Percentiles rank a stretch among this genome's conserved stretches.
Evolutionary conservation across 2,888 invertebrate species (phyloP).

Genomic region (Pristionchus entomophagus): DNA sequence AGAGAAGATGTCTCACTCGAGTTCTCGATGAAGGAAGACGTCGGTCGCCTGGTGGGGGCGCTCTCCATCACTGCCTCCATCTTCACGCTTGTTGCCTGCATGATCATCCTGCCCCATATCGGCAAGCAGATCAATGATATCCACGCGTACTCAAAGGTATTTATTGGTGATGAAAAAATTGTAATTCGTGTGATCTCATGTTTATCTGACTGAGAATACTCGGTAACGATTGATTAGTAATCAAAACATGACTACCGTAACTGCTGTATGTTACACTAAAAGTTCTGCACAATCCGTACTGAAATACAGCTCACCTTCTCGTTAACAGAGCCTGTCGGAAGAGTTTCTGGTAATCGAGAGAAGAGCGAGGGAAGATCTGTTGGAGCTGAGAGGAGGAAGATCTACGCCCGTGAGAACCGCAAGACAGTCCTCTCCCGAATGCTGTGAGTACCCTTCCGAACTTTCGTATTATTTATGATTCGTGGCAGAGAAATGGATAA

Average conservation of each 20-base stretch:
- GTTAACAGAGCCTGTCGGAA: constrained; percentile 14
- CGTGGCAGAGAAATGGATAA: too few relatives aligned
- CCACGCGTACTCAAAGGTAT: constrained; percentile 21
- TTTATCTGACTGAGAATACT: not conserved
- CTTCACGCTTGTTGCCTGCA: constrained; percentile 3
- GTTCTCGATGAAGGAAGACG: constrained; percentile 43
- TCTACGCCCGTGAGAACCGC: constrained; percentile 5
- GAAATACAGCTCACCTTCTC: too few relatives aligned
- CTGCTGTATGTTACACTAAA: too few relatives aligned
- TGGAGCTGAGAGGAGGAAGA: constrained; percentile 30
- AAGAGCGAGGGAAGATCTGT: constrained; percentile 19
- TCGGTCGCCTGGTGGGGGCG: constrained; percentile 8
- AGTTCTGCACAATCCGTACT: too few relatives aligned
- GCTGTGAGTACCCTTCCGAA: constrained; percentile 22
- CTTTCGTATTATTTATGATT: too few relatives aligned
- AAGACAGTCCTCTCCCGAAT: constrained; percentile 29
- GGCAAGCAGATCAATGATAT: constrained; percentile 43
- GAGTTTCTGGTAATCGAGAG: constrained; percentile 39
- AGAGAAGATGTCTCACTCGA: too few relatives aligned
- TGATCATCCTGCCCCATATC: constrained; percentile 38
- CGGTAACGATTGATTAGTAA: not conserved
- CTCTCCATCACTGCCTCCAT: constrained; percentile 4
- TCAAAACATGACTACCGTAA: too few relatives aligned
- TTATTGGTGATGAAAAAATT: not conserved
- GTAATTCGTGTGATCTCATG: not conserved